Conservation (phyloP, 30 jellyfish, hydroid and myxozoan species). For the Phacellophora camtschatica region DNA sequence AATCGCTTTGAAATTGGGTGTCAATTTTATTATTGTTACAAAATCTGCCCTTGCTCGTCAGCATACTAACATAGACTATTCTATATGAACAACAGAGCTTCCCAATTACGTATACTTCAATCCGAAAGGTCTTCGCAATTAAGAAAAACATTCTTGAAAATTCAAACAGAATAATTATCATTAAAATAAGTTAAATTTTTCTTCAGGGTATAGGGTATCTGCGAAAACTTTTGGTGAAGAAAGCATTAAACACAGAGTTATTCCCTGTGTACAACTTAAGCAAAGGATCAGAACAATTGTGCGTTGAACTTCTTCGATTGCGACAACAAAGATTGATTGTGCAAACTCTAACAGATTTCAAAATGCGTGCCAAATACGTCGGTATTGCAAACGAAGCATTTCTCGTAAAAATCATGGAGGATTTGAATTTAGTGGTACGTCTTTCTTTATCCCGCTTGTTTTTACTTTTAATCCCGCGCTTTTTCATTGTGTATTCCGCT, state of each 20-base stretch:
- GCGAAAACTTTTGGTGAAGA: constrained; percentile 66
- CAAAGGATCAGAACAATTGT: constrained; percentile 64
- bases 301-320: constrained; percentile 57
- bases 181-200: too few relatives aligned
- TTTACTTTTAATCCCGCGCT: too few relatives aligned
- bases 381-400: constrained; percentile 69
- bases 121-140: too few relatives aligned
- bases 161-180: too few relatives aligned
- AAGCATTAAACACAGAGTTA: constrained; percentile 37
- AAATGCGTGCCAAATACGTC: constrained; percentile 44
- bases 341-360: constrained; percentile 56
- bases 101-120: too few relatives aligned
- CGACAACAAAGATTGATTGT: constrained; percentile 71
- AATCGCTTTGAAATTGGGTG: too few relatives aligned
- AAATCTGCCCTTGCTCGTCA: too few relatives aligned
- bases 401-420: constrained; percentile 53
- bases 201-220: constrained; percentile 83
- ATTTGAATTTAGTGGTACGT: constrained; percentile 80
- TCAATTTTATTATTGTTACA: too few relatives aligned
- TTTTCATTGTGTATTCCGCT: not conserved
- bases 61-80: too few relatives aligned
- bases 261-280: constrained; percentile 57
- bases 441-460: not conserved
- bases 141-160: too few relatives aligned
- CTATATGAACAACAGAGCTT: too few relatives aligned